phyloP scores from a whole-genome alignment of 2,113 vertebrate species.

The Trachemys scripta region DNA sequence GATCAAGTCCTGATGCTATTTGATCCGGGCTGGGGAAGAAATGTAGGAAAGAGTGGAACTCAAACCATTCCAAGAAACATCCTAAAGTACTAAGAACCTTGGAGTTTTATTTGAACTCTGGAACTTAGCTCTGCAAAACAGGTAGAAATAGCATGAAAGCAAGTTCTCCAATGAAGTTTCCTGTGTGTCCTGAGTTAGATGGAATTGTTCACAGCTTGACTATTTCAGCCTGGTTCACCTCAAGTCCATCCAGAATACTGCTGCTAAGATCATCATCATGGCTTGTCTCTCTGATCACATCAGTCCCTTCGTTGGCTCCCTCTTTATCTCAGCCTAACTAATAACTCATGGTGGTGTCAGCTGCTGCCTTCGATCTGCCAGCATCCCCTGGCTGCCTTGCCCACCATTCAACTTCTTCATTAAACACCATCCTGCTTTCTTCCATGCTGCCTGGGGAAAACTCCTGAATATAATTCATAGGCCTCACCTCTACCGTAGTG shows the following conservation, averaged over 20 bases:
- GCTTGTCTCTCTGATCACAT: not conserved
- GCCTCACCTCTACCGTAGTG: not conserved
- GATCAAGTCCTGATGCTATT: not conserved
- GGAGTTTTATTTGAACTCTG: not conserved
- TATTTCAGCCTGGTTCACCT: not conserved
- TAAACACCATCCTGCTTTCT: not conserved
- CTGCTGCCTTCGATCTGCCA: not conserved
- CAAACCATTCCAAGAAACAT: accelerated
- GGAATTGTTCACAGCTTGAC: not conserved
- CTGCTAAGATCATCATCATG: not conserved
- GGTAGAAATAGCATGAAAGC: not conserved
- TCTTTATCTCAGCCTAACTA: not conserved
- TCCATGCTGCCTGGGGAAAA: not conserved
- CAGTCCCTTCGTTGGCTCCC: not conserved
- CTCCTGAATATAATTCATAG: not conserved
- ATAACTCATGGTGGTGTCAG: not conserved
- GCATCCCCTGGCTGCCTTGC: not conserved
- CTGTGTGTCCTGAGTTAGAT: accelerated
- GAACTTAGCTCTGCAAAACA: not conserved
- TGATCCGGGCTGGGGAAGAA: not conserved
- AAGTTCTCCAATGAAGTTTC: not conserved
- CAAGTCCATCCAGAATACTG: not conserved
- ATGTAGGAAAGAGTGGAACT: accelerated
- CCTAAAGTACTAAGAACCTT: not conserved
- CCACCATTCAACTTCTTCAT: not conserved